A percentile compares a stretch with the other conserved stretches of the same genome.
Evolutionary conservation across 2,797 vertebrate species (phyloP).

Genomic region (Mionectes olivaceus): DNA sequence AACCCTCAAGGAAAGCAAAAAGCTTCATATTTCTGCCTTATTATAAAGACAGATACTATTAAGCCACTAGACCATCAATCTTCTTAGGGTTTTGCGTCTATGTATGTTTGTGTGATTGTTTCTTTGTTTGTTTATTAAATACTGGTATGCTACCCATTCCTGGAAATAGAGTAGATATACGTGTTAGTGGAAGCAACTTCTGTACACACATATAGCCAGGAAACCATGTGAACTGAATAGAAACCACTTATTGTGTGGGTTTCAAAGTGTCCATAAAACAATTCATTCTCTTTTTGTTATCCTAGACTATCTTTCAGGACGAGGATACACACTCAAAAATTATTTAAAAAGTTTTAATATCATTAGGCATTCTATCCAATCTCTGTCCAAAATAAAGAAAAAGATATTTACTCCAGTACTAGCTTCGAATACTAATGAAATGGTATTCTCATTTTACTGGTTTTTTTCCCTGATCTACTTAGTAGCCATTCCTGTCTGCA

Average conservation of each 20-base stretch:
- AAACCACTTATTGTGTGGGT: rapidly evolving
- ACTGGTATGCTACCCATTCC: neutral
- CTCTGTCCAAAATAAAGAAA: neutral
- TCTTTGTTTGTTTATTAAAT: neutral
- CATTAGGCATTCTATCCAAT: neutral
- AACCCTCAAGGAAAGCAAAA: neutral
- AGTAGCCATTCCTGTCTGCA: neutral
- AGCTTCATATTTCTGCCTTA: neutral
- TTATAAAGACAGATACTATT: neutral
- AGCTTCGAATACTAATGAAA: neutral
- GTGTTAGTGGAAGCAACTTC: neutral
- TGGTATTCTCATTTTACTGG: neutral
- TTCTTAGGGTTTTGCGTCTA: neutral
- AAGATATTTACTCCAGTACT: neutral
- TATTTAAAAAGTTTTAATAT: neutral
- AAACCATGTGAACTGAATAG: neutral
- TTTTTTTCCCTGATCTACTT: neutral
- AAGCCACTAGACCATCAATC: rapidly evolving
- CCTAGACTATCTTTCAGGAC: neutral
- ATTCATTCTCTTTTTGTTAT: neutral
- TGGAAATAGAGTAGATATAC: neutral
- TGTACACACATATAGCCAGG: neutral
- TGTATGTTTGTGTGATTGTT: neutral
- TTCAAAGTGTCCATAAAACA: neutral
- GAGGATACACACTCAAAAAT: neutral